Evolutionary conservation across 2,888 invertebrate genomes (phyloP).

Genomic region (Thymelicus lineola): DNA sequence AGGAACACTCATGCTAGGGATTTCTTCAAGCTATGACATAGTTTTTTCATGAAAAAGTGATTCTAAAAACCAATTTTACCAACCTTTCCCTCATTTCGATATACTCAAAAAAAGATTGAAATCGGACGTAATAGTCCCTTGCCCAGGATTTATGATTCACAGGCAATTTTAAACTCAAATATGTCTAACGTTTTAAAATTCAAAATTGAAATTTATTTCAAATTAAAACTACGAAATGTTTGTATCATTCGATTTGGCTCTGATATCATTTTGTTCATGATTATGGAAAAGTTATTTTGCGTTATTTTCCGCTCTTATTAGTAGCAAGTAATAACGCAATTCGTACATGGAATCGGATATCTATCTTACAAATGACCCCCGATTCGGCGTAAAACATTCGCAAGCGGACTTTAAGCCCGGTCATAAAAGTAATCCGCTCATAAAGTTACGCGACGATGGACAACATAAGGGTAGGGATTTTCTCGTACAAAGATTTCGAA

Average conservation of each 20-base stretch:
- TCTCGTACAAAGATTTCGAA: conserved; percentile 80
- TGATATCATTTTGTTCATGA: background rate
- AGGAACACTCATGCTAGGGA: too few relatives aligned
- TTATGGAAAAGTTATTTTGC: background rate
- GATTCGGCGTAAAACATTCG: conserved; percentile 80
- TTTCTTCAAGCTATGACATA: too few relatives aligned
- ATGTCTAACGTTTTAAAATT: background rate
- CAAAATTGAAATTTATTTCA: background rate
- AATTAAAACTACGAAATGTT: background rate
- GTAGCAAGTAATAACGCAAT: conserved; percentile 30
- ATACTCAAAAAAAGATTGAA: too few relatives aligned
- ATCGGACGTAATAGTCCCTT: too few relatives aligned
- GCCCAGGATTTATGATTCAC: too few relatives aligned
- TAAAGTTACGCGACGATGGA: conserved; percentile 84
- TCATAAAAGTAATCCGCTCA: conserved; percentile 84
- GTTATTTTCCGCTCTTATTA: background rate
- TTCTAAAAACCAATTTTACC: too few relatives aligned
- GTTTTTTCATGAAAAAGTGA: too few relatives aligned
- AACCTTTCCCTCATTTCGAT: too few relatives aligned
- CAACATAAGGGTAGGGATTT: conserved; percentile 83
- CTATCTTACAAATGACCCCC: conserved; percentile 60
- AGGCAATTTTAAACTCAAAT: background rate
- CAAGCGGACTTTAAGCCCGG: conserved; percentile 81
- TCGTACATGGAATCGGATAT: conserved; percentile 50
- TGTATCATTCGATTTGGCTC: background rate